phyloP scores from a whole-genome alignment of 2,113 vertebrate genomes.

The Eclectus roratus region DNA sequence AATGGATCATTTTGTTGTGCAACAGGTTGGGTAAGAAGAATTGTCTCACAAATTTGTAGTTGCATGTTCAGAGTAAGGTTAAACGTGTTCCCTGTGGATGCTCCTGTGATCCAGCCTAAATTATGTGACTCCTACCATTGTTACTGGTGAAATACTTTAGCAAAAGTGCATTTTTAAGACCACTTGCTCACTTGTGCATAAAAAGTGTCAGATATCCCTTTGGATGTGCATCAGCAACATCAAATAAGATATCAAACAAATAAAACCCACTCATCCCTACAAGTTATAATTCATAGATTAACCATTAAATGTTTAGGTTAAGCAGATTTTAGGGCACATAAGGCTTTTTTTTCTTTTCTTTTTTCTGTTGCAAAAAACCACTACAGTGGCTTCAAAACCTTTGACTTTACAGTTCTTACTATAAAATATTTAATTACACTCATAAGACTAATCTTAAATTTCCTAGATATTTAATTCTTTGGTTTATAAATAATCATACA shows the following conservation, averaged over 20 bases:
- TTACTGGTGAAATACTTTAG: background rate
- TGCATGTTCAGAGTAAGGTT: rapidly evolving
- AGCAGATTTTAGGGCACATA: background rate
- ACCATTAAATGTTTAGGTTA: background rate
- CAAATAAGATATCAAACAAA: background rate
- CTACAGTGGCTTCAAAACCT: background rate
- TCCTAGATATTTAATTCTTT: background rate
- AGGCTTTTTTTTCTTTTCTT: rapidly evolving
- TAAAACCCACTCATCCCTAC: background rate
- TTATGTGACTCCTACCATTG: background rate
- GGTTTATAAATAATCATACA: background rate
- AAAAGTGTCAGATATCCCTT: background rate
- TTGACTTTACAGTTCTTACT: background rate
- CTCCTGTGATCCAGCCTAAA: background rate
- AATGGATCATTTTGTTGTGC: background rate
- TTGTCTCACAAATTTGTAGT: background rate
- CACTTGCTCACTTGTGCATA: background rate
- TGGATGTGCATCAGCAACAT: background rate
- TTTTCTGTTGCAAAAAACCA: background rate
- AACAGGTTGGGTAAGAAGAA: background rate
- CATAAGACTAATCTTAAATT: background rate
- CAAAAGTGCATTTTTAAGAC: background rate
- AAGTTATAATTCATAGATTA: background rate
- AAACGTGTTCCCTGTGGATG: background rate
- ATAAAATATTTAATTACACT: background rate